Evolutionary conservation across 2,888 invertebrate species (phyloP).

Genomic region (Pseudoips prasinana): DNA sequence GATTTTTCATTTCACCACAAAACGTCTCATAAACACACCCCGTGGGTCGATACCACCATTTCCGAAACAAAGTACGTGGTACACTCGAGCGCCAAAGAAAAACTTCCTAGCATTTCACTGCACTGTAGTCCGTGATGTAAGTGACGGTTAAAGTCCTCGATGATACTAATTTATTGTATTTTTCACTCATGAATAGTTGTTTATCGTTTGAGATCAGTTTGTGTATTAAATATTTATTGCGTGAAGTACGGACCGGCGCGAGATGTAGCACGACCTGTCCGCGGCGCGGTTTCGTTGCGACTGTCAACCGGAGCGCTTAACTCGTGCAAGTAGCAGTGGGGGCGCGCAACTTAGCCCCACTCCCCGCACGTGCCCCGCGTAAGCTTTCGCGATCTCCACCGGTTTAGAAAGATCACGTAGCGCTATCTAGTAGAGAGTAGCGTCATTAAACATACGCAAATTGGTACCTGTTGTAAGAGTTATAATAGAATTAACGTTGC

Average conservation of each 20-base stretch:
- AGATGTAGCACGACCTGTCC: conserved; percentile 56
- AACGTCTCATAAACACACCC: conserved; percentile 81
- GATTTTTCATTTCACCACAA: conserved; percentile 77
- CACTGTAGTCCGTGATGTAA: conserved; percentile 59
- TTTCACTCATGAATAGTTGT: conserved; percentile 53
- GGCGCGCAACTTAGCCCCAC: conserved; percentile 64
- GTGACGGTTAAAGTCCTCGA: conserved; percentile 40
- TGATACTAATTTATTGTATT: conserved; percentile 33
- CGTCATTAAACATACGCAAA: conserved; percentile 10
- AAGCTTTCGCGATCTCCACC: conserved; percentile 41
- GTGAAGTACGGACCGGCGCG: conserved; percentile 61
- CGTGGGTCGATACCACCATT: conserved; percentile 81
- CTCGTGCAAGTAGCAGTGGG: conserved; percentile 71
- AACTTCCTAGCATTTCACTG: conserved; percentile 76
- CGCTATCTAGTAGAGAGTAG: conserved; percentile 64
- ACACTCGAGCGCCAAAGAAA: conserved; percentile 69
- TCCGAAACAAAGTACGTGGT: conserved; percentile 79
- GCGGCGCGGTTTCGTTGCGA: conserved; percentile 70
- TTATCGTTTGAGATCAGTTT: conserved; percentile 56
- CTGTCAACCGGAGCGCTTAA: conserved; percentile 67
- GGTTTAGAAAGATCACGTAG: conserved; percentile 37
- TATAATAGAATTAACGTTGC: too few relatives aligned
- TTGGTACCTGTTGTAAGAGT: too few relatives aligned
- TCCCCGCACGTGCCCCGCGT: conserved; percentile 49
- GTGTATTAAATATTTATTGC: conserved; percentile 74